Percentiles rank a stretch among this genome's conserved stretches.
phyloP scores from a whole-genome alignment of 2,797 vertebrate species.

The Corythornis leucogaster region DNA sequence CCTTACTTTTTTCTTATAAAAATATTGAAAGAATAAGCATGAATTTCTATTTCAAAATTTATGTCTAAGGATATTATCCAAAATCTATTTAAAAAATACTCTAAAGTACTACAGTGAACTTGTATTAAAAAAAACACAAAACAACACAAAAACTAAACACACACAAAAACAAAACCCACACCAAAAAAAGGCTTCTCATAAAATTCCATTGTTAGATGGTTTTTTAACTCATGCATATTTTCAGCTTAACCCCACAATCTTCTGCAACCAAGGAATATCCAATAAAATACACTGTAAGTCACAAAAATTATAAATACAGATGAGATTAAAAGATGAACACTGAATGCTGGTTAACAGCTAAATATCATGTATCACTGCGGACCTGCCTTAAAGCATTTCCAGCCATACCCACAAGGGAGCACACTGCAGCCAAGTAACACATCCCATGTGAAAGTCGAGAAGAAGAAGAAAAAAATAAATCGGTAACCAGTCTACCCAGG shows the following conservation, averaged over 20 bases:
- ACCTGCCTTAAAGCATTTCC: constrained; percentile 44
- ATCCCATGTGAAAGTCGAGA: background rate
- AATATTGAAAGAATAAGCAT: rapidly evolving
- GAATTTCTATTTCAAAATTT: background rate
- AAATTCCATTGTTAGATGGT: background rate
- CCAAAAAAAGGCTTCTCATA: background rate
- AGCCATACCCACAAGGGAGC: constrained; percentile 77
- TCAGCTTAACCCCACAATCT: background rate
- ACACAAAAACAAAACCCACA: background rate
- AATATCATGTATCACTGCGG: background rate
- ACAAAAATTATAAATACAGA: background rate
- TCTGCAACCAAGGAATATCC: background rate
- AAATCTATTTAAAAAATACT: background rate
- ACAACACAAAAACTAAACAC: too few species aligned
- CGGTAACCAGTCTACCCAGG: constrained; percentile 45
- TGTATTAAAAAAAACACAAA: background rate
- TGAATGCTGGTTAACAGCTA: background rate
- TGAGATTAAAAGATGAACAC: background rate
- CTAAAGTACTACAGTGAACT: background rate
- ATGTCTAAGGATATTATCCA: background rate
- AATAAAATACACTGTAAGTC: background rate
- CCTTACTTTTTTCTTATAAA: background rate
- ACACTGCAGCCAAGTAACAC: constrained; percentile 65
- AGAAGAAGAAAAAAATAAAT: constrained; percentile 47
- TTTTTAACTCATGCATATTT: background rate